These are phyloP conservation scores for Pipistrellus pygmaeus DNA, from an alignment of 2,797 vertebrate genomes.

Conservation along the genomic window DNA sequence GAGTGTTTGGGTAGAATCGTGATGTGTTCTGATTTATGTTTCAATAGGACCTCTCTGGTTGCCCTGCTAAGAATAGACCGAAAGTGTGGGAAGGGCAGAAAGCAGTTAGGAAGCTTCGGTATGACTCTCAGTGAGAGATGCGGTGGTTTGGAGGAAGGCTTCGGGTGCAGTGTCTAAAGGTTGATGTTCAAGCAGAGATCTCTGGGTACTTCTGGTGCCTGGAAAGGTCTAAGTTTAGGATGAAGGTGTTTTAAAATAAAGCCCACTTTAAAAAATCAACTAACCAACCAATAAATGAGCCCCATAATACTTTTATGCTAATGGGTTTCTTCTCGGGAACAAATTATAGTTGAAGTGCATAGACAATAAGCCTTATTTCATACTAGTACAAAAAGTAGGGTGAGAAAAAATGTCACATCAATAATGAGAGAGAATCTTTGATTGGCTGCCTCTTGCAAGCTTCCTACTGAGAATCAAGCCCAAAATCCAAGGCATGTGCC, in stretches of 20 bases:
- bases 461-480: too few species aligned
- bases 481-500: too few species aligned
- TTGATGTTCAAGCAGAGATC: conserved; percentile 64
- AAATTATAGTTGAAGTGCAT: conserved; percentile 41
- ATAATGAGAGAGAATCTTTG: too few species aligned
- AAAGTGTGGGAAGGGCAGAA: background rate
- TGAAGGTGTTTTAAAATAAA: conserved; percentile 73
- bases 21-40: background rate
- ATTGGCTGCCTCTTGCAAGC: too few species aligned
- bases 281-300: background rate
- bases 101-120: background rate
- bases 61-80: background rate
- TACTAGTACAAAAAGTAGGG: conserved; percentile 85
- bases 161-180: background rate
- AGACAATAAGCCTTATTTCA: conserved; percentile 85
- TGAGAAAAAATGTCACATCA: conserved; percentile 74
- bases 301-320: background rate
- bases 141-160: background rate
- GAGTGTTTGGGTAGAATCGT: background rate
- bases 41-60: background rate
- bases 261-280: background rate
- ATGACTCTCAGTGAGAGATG: background rate
- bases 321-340: background rate
- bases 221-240: conserved; percentile 36
- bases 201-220: conserved; percentile 48